These are phyloP conservation scores for Mesaphorura yosii DNA, from an alignment of 1,140 invertebrate species.

Conservation along the genomic window DNA sequence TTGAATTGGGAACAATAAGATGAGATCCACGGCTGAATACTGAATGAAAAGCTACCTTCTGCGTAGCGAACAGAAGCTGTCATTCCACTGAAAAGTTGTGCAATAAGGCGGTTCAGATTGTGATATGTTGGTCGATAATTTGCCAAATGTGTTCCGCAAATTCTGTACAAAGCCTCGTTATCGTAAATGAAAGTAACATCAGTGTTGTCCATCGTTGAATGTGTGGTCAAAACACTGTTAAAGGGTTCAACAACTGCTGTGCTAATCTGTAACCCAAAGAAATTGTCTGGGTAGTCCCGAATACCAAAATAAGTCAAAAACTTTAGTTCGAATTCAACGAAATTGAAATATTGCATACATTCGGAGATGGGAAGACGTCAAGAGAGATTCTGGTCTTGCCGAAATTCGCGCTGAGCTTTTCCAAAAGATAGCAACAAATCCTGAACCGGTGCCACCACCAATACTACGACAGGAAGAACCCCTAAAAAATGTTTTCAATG, in stretches of 20 bases:
- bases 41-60: conserved; percentile 1
- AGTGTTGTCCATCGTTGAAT: conserved; percentile 38
- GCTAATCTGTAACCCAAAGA: neutral
- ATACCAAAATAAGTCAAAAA: neutral
- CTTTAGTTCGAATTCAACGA: neutral
- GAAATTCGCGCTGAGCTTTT: neutral
- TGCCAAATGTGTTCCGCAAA: conserved; percentile 30
- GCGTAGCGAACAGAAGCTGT: conserved; percentile 31
- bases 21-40: too few species aligned
- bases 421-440: neutral
- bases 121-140: conserved; percentile 15
- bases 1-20: too few species aligned
- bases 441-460: conserved; percentile 5
- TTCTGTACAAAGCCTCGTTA: conserved; percentile 37
- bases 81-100: conserved; percentile 25
- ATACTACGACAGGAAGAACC: neutral
- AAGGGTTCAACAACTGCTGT: conserved; percentile 38
- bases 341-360: neutral
- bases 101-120: conserved; percentile 26
- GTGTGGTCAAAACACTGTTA: conserved; percentile 38
- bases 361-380: conserved; percentile 7
- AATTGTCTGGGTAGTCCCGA: neutral
- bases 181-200: conserved; percentile 38
- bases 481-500: neutral
- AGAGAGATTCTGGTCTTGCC: neutral